Evolutionary conservation across 2,113 vertebrate species (phyloP), one percentile per base, ranked within the genome.

Genomic region (Globicephala melas): DNA sequence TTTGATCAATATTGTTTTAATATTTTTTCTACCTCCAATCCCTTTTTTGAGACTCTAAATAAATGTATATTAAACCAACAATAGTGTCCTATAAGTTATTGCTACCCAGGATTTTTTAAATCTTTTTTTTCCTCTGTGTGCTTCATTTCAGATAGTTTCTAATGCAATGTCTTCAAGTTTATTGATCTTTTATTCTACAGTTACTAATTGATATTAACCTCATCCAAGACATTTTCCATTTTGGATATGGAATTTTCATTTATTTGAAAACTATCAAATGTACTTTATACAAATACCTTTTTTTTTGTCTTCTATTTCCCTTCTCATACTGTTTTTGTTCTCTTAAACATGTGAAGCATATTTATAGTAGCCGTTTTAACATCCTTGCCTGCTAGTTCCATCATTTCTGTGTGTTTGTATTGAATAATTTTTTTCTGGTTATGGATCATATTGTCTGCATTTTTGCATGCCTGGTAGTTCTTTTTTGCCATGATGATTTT

Each of bases 221-320:
- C 33, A 77, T 74, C 20, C 9, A 76, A 28, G 70, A 76, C 5
- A 85, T 65, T 77, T 71, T 84, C 85, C 17, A 47, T n/a, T 89
- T 68, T 41, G 80, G 14, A 55, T 28, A 81, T 6, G 60, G 8
- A 91, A 60, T 67, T 92, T 89, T 44, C 12, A 47, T 65, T 70
- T 93, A 89, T 76, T 82, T 95, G 38, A 89, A 91, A 76, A 76
- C 60, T 86, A 70, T 28, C 38, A 88, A 80, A 89, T 23, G 18
- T 73, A 8, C 17, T 90, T 86, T 62, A 82, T 86, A 25, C 53
- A 79, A 77, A 26, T 70, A 33, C 9, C 4, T 60, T 91, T 85
- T 62, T 63, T 15, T 31, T 26, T 53, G n/a, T 23, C 3, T 85
- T 85, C 33, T 9, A 58, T 77, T 95, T 94, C 12, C 67, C 36